Evolutionary conservation across 2,797 vertebrate species (phyloP).

Genomic region (Ispidina picta): DNA sequence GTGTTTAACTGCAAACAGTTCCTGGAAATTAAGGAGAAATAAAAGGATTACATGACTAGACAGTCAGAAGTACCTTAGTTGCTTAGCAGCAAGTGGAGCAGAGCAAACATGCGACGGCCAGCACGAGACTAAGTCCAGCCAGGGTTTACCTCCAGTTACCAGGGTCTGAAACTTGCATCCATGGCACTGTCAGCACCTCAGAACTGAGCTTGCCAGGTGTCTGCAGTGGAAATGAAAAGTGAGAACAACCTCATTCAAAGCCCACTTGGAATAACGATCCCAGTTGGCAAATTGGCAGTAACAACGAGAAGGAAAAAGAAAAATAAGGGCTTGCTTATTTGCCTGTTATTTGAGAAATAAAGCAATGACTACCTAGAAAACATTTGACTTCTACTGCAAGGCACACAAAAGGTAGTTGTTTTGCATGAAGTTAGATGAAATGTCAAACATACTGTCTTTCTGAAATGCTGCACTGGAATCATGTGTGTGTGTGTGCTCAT

Average conservation of each 20-base stretch:
- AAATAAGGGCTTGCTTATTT: neutral
- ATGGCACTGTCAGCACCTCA: neutral
- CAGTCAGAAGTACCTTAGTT: neutral
- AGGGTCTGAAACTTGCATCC: neutral
- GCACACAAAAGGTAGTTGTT: neutral
- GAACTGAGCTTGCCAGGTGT: neutral
- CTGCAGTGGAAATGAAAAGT: neutral
- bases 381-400: neutral
- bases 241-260: neutral
- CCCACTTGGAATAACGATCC: neutral
- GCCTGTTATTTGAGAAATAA: neutral
- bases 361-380: neutral
- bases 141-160: neutral
- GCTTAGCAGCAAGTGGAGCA: neutral
- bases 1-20: neutral
- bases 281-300: neutral
- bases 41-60: neutral
- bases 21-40: slow-evolving; percentile 10
- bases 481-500: rapidly evolving
- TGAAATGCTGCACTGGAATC: neutral
- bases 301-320: neutral
- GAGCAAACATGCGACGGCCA: neutral
- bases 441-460: neutral
- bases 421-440: neutral
- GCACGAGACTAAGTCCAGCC: neutral